Evolutionary conservation across 2,113 vertebrate genomes (phyloP), one percentile per base, ranked within the genome.

Genomic region (Piliocolobus tephrosceles): DNA sequence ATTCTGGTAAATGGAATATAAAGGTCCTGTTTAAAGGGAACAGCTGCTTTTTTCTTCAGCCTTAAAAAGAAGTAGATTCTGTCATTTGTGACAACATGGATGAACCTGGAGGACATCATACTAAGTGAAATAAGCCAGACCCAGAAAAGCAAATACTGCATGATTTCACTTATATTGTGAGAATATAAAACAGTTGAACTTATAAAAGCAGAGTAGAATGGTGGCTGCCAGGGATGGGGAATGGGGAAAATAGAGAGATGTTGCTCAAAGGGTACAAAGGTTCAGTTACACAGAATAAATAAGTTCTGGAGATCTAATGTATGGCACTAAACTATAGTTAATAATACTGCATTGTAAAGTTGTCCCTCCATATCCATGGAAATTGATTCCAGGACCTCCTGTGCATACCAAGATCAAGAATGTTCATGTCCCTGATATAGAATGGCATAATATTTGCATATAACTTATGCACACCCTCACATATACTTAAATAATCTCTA

Each of bases 11-110:
- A 85, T 47, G 68, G 47, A 95, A 91, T 32, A 30, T 50, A 73
- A 96, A 89, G 68, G 27, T 43, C 45, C 88, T 80, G 22, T 89
- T 94, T 84, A 73, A 91, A 95, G 16, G 47, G 7, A 88, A 6
- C 40, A 90, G 35, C 47, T 88, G 23, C 23, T 23, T 72, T 80
- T 76, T 87, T 16, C 55, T n/a, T 79, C 58, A 87, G 27, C 13
- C 58, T 23, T 79, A n/a, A 80, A 43, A 68, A 86, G 57, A 76
- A 87, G 58, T 30, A n/a, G n/a, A 68, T 35, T 79, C 58, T 79
- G 72, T n/a, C 50, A 57, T 9, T n/a, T 93, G n/a, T 14, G 9
- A 38, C 61, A 87, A 45, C 22, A 30, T 38, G 32, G 32, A 38
- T 88, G 38, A 43, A 43, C 8, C 58, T n/a, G 8, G 72, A 68